phyloP scores from a whole-genome alignment of 1,140 invertebrate species.

The Platyscapa corneri region DNA sequence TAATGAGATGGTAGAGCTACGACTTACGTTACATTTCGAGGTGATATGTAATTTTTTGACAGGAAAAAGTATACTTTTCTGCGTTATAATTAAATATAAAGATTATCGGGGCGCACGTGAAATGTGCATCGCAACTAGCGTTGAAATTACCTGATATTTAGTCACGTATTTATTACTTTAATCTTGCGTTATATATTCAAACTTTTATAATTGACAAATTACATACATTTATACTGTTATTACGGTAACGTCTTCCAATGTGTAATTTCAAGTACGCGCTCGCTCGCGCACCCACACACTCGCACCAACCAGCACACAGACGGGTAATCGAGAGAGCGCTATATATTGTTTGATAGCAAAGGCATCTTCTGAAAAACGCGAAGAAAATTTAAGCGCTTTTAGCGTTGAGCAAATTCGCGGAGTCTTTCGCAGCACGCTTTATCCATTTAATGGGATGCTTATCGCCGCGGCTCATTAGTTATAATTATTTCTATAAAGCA shows the following conservation, averaged over 20 bases:
- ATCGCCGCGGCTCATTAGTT: neutral
- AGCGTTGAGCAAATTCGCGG: neutral
- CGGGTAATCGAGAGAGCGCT: neutral
- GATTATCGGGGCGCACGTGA: constrained; percentile 13
- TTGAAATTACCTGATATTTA: constrained; percentile 18
- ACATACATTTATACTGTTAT: constrained; percentile 6
- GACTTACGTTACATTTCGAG: constrained; percentile 13
- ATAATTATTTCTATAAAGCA: neutral
- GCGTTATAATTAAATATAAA: constrained; percentile 11
- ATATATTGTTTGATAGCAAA: neutral
- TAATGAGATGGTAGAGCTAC: constrained; percentile 13
- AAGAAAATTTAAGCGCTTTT: neutral
- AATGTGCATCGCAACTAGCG: constrained; percentile 9
- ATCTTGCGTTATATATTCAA: neutral
- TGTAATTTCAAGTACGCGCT: constrained; percentile 29
- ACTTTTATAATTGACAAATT: constrained; percentile 18
- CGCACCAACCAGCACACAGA: no score
- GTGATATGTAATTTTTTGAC: constrained; percentile 12
- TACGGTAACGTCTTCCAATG: constrained; percentile 16
- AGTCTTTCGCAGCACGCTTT: neutral
- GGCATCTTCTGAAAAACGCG: neutral
- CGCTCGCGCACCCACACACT: no score
- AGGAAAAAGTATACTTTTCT: neutral
- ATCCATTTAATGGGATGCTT: neutral
- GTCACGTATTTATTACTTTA: constrained; percentile 15